phyloP scores from a whole-genome alignment of 1,140 invertebrate genomes.

The Adoxophyes honmai region DNA sequence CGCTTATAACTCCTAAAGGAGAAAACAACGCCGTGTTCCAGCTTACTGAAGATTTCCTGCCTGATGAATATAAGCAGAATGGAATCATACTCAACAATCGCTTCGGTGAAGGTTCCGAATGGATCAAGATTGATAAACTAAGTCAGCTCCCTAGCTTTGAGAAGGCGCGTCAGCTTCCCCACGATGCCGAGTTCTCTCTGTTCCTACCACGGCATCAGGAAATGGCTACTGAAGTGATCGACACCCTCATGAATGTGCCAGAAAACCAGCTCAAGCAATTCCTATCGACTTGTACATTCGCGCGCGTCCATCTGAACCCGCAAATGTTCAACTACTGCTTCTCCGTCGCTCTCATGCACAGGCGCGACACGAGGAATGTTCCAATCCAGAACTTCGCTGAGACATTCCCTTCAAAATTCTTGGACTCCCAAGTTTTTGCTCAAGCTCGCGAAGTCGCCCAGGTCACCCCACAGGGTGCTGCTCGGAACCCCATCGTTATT shows the following conservation, averaged over 20 bases:
- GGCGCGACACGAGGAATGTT: constrained; percentile 73
- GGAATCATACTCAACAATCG: constrained; percentile 63
- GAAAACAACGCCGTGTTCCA: constrained; percentile 59
- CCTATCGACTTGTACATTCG: constrained; percentile 81
- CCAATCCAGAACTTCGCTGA: constrained; percentile 77
- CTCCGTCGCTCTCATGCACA: constrained; percentile 86
- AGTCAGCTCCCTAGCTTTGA: constrained; percentile 52
- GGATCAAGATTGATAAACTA: constrained; percentile 59
- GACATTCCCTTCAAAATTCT: constrained; percentile 78
- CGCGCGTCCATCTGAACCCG: constrained; percentile 84
- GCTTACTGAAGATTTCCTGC: constrained; percentile 54
- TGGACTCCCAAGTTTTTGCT: constrained; percentile 73
- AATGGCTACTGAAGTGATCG: constrained; percentile 77
- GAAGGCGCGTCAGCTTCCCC: constrained; percentile 51
- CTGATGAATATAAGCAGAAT: constrained; percentile 52
- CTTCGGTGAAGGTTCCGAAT: constrained; percentile 46
- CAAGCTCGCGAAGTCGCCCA: constrained; percentile 75
- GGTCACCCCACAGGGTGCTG: constrained; percentile 38
- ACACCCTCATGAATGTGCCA: constrained; percentile 75
- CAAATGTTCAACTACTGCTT: constrained; percentile 87
- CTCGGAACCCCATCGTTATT: constrained; percentile 78
- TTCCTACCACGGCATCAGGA: constrained; percentile 78
- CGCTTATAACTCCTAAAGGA: constrained; percentile 67
- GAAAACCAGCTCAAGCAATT: constrained; percentile 78
- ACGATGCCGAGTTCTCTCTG: constrained; percentile 77